Percentiles rank a stretch among this genome's conserved stretches.
These are phyloP conservation scores for Puntigrus tetrazona DNA, from an alignment of 2,113 vertebrate genomes.

Conservation along the genomic window DNA sequence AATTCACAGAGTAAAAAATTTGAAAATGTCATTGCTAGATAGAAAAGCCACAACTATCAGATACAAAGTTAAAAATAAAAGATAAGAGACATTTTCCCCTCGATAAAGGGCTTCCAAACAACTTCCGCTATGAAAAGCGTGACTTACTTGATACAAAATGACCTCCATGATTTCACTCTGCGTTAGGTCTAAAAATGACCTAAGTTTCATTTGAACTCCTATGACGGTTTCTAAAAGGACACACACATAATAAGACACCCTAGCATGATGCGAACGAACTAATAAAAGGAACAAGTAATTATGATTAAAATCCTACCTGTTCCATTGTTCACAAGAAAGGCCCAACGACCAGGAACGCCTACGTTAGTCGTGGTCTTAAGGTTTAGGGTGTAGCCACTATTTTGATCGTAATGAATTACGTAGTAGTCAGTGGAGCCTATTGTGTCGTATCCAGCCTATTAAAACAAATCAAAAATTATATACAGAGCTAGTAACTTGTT, in stretches of 20 bases:
- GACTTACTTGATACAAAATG: background rate
- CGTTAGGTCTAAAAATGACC: background rate
- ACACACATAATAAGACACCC: background rate
- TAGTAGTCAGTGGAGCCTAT: conserved; percentile 15
- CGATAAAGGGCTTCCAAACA: background rate
- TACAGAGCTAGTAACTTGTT: background rate
- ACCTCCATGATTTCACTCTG: background rate
- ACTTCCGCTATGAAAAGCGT: background rate
- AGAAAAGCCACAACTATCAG: background rate
- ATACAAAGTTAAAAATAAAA: background rate
- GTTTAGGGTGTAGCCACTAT: background rate
- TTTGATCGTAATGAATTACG: background rate
- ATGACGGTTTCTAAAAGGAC: background rate
- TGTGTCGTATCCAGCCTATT: conserved; percentile 53
- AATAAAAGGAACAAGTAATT: background rate
- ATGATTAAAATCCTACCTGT: conserved; percentile 1
- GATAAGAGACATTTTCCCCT: background rate
- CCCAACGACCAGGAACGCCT: conserved; percentile 49
- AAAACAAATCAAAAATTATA: background rate
- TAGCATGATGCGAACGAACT: background rate
- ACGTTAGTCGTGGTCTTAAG: conserved; percentile 40
- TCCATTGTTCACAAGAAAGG: conserved; percentile 31
- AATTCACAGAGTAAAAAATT: background rate
- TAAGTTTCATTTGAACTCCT: background rate
- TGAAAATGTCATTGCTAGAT: background rate